Percentiles rank a stretch among this genome's conserved stretches.
These are phyloP conservation scores for Drosophila ogumai DNA, from an alignment of 1,140 invertebrate genomes.

Conservation along the genomic window DNA sequence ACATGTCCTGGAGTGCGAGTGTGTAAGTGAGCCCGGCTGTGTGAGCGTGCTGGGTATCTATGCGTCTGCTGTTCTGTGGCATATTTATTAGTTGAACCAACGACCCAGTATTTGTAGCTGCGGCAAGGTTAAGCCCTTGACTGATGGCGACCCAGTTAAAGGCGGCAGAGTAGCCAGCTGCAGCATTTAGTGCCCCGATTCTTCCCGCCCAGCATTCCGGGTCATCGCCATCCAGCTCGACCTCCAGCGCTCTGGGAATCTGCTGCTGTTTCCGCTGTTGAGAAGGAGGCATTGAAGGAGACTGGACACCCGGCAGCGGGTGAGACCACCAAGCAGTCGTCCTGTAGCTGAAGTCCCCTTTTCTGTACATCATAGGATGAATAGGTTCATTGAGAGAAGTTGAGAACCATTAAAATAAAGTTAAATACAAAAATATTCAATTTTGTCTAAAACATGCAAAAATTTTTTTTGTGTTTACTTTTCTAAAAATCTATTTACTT, in stretches of 20 bases:
- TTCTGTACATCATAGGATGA: too few relatives aligned
- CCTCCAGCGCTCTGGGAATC: background rate
- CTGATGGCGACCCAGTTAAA: constrained; percentile 58
- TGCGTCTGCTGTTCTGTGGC: constrained; percentile 60
- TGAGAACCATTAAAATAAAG: too few relatives aligned
- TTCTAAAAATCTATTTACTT: too few relatives aligned
- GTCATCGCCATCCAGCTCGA: constrained; percentile 11
- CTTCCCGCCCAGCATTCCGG: background rate
- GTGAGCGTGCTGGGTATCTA: constrained; percentile 35
- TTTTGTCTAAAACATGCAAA: too few relatives aligned
- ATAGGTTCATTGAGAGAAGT: too few relatives aligned
- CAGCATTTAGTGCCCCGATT: background rate
- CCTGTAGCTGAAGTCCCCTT: too few relatives aligned
- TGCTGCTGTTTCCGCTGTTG: background rate
- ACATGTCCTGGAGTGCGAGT: constrained; percentile 42
- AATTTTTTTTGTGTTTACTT: too few relatives aligned
- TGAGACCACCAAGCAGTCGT: background rate
- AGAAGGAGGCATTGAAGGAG: background rate
- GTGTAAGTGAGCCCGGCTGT: constrained; percentile 1
- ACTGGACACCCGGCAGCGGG: too few relatives aligned
- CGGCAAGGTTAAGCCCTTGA: constrained; percentile 63
- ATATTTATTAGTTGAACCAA: constrained; percentile 78
- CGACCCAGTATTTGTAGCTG: constrained; percentile 67
- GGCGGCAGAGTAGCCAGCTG: background rate
- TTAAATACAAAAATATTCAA: too few relatives aligned